Evolutionary conservation across 2,113 vertebrate genomes (phyloP).

Genomic region (Alethe castanea): DNA sequence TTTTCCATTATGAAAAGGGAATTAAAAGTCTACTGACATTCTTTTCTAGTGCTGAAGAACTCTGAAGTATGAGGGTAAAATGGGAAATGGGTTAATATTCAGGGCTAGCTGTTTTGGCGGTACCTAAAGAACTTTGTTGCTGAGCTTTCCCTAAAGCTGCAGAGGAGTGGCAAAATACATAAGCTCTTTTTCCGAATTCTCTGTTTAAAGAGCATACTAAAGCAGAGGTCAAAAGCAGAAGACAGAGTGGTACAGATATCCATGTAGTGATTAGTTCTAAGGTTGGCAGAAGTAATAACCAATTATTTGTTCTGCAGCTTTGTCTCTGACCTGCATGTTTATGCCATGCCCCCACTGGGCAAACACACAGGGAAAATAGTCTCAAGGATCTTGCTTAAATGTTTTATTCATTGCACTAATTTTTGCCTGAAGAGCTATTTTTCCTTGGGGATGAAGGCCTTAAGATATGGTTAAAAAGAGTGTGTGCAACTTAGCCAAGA

Average conservation of each 20-base stretch:
- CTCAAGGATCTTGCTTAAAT: background rate
- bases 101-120: background rate
- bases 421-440: conserved; percentile 19
- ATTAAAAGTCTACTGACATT: background rate
- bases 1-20: background rate
- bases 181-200: conserved; percentile 29
- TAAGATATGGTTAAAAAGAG: conserved; percentile 10
- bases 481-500: background rate
- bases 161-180: background rate
- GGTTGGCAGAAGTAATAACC: background rate
- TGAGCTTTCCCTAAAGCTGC: background rate
- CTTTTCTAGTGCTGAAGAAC: background rate
- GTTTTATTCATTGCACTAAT: conserved; percentile 44
- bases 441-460: background rate
- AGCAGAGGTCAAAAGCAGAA: background rate
- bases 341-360: background rate
- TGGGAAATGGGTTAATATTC: background rate
- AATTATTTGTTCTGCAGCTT: conserved; percentile 7
- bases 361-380: background rate
- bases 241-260: background rate
- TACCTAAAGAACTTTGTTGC: background rate
- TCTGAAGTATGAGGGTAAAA: background rate
- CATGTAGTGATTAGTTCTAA: background rate
- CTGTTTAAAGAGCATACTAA: background rate
- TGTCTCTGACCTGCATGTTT: background rate